Evolutionary conservation across 2,888 invertebrate species (phyloP).

Genomic region (Brassicogethes aeneus): DNA sequence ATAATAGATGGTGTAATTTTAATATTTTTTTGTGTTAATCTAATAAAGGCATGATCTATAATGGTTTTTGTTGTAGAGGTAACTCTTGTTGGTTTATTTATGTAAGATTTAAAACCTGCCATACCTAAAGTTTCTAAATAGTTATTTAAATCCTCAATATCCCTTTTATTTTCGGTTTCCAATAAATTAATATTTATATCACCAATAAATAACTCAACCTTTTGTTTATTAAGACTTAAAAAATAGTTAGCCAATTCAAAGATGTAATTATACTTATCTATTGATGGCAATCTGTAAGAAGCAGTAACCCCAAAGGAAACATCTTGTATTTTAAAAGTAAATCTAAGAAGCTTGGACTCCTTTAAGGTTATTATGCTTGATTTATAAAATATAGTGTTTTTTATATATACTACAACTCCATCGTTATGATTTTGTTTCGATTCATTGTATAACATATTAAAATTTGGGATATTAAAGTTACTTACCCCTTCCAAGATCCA

Average conservation of each 20-base stretch:
- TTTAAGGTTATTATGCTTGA: not conserved
- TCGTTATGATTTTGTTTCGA: not conserved
- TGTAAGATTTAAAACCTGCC: not conserved
- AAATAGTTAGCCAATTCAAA: not conserved
- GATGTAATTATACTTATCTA: not conserved
- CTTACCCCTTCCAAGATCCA: not conserved
- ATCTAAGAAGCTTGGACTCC: not conserved
- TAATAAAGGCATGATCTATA: not conserved
- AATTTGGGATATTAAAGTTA: not conserved
- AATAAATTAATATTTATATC: not conserved
- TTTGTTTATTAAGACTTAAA: not conserved
- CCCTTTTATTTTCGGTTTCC: not conserved
- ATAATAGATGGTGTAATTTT: not conserved
- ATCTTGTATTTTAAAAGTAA: not conserved
- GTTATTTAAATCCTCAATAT: not conserved
- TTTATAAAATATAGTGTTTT: not conserved
- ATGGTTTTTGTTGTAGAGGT: not conserved
- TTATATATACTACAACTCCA: not conserved
- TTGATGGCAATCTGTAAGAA: not conserved
- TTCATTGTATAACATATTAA: not conserved
- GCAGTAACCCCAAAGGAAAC: not conserved
- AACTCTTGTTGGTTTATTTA: not conserved
- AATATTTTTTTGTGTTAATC: not conserved
- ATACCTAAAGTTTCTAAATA: not conserved
- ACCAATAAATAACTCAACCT: not conserved